Evolutionary conservation across 2,113 vertebrate genomes (phyloP).

Genomic region (Dinomys branickii): DNA sequence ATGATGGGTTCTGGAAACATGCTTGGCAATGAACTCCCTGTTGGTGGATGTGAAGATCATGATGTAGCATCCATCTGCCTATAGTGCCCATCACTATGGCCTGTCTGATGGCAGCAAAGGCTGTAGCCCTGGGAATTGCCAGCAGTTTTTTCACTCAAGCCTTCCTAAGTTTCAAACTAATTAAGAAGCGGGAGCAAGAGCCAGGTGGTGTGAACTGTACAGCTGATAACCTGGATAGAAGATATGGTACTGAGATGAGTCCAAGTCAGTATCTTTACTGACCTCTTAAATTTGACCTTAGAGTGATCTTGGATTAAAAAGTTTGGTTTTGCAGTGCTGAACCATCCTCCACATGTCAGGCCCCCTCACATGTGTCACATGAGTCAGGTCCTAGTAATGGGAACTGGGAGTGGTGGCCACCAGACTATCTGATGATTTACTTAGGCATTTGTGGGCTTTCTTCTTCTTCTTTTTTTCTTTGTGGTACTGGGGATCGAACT

Average conservation of each 20-base stretch:
- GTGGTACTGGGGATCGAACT: too few relatives aligned
- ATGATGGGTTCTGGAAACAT: not conserved
- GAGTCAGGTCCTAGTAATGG: too few relatives aligned
- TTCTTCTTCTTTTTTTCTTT: too few relatives aligned
- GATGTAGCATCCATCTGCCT: not conserved
- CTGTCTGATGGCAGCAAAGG: not conserved
- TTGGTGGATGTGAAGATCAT: not conserved
- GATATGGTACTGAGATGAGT: too few relatives aligned
- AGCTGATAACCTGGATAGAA: not conserved
- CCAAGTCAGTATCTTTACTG: not conserved
- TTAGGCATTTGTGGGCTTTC: fast-evolving
- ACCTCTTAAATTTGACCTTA: not conserved
- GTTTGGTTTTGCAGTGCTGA: not conserved
- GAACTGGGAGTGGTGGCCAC: not conserved
- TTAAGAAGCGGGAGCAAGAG: not conserved
- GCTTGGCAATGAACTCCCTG: not conserved
- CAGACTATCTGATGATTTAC: fast-evolving
- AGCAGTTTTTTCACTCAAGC: not conserved
- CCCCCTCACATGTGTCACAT: not conserved
- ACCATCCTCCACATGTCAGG: not conserved
- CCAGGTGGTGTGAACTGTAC: too few relatives aligned
- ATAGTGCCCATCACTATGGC: not conserved
- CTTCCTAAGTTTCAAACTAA: not conserved
- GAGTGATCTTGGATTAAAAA: not conserved
- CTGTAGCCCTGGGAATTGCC: not conserved